Conservation (phyloP, 2,888 invertebrate species). For the Lochmaea crataegi region DNA sequence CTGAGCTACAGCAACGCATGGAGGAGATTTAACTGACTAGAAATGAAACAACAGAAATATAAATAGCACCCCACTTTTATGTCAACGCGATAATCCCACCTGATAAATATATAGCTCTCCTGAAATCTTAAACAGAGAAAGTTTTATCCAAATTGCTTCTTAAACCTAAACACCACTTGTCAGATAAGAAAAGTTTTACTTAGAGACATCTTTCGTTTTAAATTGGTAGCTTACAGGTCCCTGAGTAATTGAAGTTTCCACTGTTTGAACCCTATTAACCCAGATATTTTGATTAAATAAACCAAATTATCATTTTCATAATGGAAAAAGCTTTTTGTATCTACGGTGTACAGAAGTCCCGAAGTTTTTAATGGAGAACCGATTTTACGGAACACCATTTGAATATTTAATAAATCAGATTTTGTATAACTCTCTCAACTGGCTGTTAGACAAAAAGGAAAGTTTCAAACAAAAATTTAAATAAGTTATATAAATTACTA, state of each 20-base stretch:
- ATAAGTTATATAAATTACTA: too few relatives aligned
- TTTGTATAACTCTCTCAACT: too few relatives aligned
- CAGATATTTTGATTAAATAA: background rate
- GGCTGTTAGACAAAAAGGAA: too few relatives aligned
- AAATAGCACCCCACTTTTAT: too few relatives aligned
- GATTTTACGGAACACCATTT: too few relatives aligned
- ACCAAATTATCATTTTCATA: conserved; percentile 7
- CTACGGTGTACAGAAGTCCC: too few relatives aligned
- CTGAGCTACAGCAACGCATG: too few relatives aligned
- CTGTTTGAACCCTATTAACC: background rate
- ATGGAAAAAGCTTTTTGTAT: background rate
- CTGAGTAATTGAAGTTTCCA: background rate
- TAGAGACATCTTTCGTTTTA: conserved; percentile 7
- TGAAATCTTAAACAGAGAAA: conserved; percentile 4
- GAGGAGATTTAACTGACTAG: too few relatives aligned
- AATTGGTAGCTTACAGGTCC: background rate
- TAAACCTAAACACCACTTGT: conserved; percentile 4
- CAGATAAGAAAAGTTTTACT: background rate
- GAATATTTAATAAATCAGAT: too few relatives aligned
- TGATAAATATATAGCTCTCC: conserved; percentile 3
- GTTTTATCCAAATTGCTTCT: conserved; percentile 3
- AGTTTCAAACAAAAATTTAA: too few relatives aligned
- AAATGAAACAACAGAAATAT: too few relatives aligned
- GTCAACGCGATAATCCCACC: background rate
- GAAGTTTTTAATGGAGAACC: too few relatives aligned